Evolutionary conservation across 2,888 invertebrate species (phyloP), one percentile per base, ranked within the genome.

Genomic region (Polyommatus icarus): DNA sequence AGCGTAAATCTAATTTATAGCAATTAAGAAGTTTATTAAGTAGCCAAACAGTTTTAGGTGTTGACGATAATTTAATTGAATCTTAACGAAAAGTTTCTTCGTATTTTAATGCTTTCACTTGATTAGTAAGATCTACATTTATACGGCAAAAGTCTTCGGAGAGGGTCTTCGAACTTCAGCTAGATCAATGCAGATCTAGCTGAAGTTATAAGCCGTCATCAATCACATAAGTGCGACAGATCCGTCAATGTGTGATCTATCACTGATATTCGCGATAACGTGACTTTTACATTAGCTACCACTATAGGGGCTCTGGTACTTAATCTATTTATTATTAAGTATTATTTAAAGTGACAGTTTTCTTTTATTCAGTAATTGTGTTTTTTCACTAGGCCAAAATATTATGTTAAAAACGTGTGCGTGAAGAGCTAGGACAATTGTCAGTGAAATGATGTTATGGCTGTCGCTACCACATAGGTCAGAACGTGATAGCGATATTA

Each of bases 171-270:
- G 1, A 61, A 61, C 29, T 67, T 67, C 6, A 73, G 72, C 46
- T 73, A 20, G 72, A 73, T 73, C 67, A 67, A 67, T 67, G 67
- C 67, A 29, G 29, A 67, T 67, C 29, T 67, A 29, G 61, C 61
- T 24, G 24, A 40, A 46, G 73, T 20, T 40, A 20, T 20, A n/a
- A 73, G 46, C 40, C 46, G 40, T 46, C 73, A 73, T 73, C 73
- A 73, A 73, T 73, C 73, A 73, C 24, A 24, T 46, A 73, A 73
- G 46, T 24, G 24, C 12, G 46, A 73, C 73, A 20, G 46, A 20
- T 72, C 36, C 73, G 73, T 40, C 40, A 40, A 73, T 73, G 73
- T 73, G 24, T 73, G 73, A 73, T 73, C 73, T 73, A 73, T 73
- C 46, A 46, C 40, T 73, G 73, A 40, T 46, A 73, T 73, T 73